Percentiles rank a stretch among this genome's conserved stretches.
Conservation (phyloP, 2,888 invertebrate genomes). For the Meghimatium bilineatum region DNA sequence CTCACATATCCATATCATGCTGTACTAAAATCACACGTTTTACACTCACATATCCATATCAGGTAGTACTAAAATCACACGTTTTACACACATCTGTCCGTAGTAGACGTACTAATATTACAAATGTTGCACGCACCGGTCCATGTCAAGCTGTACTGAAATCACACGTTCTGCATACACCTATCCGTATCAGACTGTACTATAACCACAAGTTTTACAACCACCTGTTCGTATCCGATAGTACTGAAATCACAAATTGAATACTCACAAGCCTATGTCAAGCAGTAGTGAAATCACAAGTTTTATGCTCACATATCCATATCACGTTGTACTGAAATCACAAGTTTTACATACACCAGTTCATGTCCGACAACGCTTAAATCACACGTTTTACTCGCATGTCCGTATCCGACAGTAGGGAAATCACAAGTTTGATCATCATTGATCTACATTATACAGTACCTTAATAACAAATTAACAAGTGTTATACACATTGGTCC, state of each 20-base stretch:
- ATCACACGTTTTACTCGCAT: too few species aligned
- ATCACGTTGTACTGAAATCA: background rate
- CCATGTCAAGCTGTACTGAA: background rate
- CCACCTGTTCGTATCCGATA: background rate
- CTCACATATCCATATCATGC: too few species aligned
- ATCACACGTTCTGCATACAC: background rate
- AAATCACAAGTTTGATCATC: background rate
- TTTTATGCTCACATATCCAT: background rate
- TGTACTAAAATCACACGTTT: too few species aligned
- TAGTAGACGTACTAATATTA: background rate
- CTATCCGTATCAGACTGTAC: background rate
- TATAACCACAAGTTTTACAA: too few species aligned
- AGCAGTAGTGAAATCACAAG: background rate
- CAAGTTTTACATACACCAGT: background rate
- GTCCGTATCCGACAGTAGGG: background rate
- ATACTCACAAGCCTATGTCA: background rate
- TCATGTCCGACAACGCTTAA: background rate
- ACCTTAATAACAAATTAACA: too few species aligned
- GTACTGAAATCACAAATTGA: background rate
- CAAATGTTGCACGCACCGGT: too few species aligned
- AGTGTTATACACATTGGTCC: too few species aligned
- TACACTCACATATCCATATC: too few species aligned
- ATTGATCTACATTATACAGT: background rate
- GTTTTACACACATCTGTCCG: background rate
- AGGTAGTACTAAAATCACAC: too few species aligned